Evolutionary conservation across 2,888 invertebrate species (phyloP), one percentile per base, ranked within the genome.

Genomic region (Leptogaster cylindrica): DNA sequence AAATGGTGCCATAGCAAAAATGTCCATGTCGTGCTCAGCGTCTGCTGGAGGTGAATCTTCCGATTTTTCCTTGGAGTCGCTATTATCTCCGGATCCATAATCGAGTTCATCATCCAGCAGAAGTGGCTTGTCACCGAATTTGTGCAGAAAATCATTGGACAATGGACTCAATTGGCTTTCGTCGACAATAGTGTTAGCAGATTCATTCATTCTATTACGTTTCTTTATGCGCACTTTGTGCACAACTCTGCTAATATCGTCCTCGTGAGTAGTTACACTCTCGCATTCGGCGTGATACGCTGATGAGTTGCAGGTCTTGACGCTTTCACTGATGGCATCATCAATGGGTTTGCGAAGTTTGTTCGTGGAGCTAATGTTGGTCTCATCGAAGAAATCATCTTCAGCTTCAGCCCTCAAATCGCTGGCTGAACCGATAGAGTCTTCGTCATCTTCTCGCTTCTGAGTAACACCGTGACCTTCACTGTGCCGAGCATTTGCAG

Each of bases 101-200:
- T 89, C 89, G n/a, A 91, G 78, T 74, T 92, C 91, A 76, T 91
- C 91, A 75, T 92, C 91, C 65, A 91, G 83, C 3, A 92, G 77
- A 36, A 92, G 78, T 1, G 91, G 91, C 72, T 86, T 86, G 70
- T 89, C 90, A 1, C 91, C 91, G 73, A 89, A 90, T 72, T 88
- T 88, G 76, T 90, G 90, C 0, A 90, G 87, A 4, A 90, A 86
- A 70, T 90, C 87, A 68, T 75, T 78, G 27, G 79, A 80, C 2
- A 77, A 75, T 33, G 80, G 78, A 68, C 80, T 81, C 25, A 87
- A 79, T 50, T 87, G 83, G 74, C 85, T 86, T 46, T 85, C 85
- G 44, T 80, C 82, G 23, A 77, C 58, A 31, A 70, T 68, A 39
- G 69, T 71, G 12, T 69, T 67, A n/a, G 66, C 41, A 52, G 75